Base-by-base conservation (phyloP, 1,140 invertebrate species). In the Physella acuta region DNA sequence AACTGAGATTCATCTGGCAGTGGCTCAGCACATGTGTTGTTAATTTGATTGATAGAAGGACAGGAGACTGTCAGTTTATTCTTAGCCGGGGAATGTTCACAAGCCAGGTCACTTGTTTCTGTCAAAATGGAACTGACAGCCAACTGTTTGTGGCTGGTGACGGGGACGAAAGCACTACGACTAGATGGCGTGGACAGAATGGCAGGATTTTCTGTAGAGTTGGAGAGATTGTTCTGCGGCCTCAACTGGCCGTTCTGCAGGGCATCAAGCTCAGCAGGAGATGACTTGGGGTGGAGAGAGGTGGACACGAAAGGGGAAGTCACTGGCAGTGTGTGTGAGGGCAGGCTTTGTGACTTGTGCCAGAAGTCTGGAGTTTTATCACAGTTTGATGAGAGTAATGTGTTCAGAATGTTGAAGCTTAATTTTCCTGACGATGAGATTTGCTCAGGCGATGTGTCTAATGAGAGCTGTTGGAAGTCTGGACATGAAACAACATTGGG, bases 101-200 rank as follows among this genome's bases (percentile, higher is more conserved):
- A n/a, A n/a, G n/a, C n/a, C n/a, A n/a, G n/a, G n/a, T n/a, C n/a
- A n/a, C n/a, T n/a, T n/a, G n/a, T n/a, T n/a, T n/a, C n/a, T n/a
- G n/a, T n/a, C n/a, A n/a, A n/a, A n/a, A n/a, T n/a, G n/a, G n/a
- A n/a, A n/a, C n/a, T n/a, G n/a, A n/a, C n/a, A n/a, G n/a, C n/a
- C n/a, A n/a, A 11, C 26, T 49, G 49, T 64, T 64, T 71, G 24
- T 67, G 70, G 28, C 64, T 64, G 11, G 75, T 73, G 33, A 77
- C 75, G 20, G 73, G 76, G 20, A 77, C 76, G 73, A 77, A 77
- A 17, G 76, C 76, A 68, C 76, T 77, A 24, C 74, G 71, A 44
- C 71, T 65, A 58, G 73, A 74, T 30, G 64, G 52, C 34, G 30
- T 49, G 17, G 64, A 56, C 3, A 67, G 36, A 30, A 56, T 37